Percentiles rank a stretch among this genome's conserved stretches.
These are phyloP conservation scores for Fregata magnificens DNA, from an alignment of 2,113 vertebrate genomes.

Conservation along the genomic window DNA sequence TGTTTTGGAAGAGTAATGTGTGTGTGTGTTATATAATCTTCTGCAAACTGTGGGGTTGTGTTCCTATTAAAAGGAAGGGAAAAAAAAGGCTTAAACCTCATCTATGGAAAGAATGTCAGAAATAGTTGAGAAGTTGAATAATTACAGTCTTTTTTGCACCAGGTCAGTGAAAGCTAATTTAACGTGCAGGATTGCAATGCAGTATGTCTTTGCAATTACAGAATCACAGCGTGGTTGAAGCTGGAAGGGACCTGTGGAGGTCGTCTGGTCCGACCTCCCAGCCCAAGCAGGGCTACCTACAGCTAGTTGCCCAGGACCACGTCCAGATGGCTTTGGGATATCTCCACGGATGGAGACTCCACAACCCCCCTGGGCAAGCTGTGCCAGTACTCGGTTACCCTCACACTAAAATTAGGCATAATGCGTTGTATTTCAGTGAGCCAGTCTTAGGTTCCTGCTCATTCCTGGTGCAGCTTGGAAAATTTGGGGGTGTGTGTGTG, in stretches of 20 bases:
- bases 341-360: neutral
- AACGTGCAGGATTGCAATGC: neutral
- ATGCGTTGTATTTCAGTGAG: accelerated
- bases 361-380: neutral
- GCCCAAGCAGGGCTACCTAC: neutral
- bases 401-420: neutral
- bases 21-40: slow-evolving; percentile 7
- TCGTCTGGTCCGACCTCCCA: neutral
- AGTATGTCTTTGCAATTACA: neutral
- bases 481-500: accelerated
- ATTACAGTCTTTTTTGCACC: neutral
- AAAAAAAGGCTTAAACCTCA: neutral
- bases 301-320: neutral
- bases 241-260: neutral
- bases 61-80: neutral
- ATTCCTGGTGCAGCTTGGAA: neutral
- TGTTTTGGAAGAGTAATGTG: slow-evolving; percentile 12
- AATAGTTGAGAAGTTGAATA: slow-evolving; percentile 16
- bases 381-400: neutral
- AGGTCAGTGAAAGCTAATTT: neutral
- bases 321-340: neutral
- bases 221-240: neutral
- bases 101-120: slow-evolving; percentile 21
- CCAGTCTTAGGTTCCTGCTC: neutral
- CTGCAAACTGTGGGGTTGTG: neutral